Percentiles rank a stretch among this genome's conserved stretches.
Conservation (phyloP, 2,113 vertebrate species). For the Perca fluviatilis region DNA sequence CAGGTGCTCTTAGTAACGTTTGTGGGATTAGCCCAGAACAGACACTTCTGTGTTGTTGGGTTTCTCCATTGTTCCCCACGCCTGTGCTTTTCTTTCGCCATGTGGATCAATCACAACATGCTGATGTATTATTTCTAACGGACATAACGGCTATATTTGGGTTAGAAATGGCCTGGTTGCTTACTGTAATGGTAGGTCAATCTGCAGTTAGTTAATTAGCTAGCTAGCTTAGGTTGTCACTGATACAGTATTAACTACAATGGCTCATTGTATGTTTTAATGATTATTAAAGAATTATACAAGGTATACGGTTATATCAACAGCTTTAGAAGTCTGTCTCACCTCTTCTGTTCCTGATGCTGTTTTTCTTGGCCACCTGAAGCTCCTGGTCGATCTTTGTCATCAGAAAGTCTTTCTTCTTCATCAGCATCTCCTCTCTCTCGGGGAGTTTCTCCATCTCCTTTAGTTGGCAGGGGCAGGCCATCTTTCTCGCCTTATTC, state of each 20-base stretch:
- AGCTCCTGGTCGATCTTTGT: slow-evolving; percentile 22
- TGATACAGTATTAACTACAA: background rate
- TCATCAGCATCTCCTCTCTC: background rate
- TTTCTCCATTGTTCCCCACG: too few relatives aligned
- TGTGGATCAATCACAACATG: too few relatives aligned
- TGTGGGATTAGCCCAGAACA: too few relatives aligned
- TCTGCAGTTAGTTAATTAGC: background rate
- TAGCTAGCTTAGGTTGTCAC: background rate
- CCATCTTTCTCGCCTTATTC: background rate
- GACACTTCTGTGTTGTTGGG: too few relatives aligned
- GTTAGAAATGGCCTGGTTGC: background rate
- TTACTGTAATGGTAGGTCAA: background rate
- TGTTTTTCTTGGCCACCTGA: slow-evolving; percentile 30
- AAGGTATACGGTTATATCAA: background rate
- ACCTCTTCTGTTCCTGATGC: slow-evolving; percentile 35
- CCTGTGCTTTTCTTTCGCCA: too few relatives aligned
- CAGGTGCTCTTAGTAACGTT: too few relatives aligned
- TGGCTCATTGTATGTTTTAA: background rate
- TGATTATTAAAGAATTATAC: fast-evolving
- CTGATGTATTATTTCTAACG: too few relatives aligned
- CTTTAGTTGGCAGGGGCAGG: too few relatives aligned
- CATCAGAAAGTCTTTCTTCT: slow-evolving; percentile 7
- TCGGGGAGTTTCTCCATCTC: background rate
- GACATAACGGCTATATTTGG: background rate
- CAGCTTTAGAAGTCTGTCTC: background rate